Evolutionary conservation across 2,888 invertebrate species (phyloP).

Genomic region (Melieria picta): DNA sequence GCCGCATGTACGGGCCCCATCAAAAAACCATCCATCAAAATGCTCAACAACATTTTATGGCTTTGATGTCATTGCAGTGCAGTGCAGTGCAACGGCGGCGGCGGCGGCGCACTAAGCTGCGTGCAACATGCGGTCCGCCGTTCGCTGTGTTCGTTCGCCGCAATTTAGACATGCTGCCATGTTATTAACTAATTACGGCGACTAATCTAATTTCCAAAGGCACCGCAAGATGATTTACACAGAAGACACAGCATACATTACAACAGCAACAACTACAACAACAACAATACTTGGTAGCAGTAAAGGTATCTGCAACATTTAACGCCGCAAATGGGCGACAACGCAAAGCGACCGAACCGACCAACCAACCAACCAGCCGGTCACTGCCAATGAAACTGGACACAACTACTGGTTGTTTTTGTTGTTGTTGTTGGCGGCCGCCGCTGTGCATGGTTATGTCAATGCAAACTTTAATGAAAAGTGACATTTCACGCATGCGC

Average conservation of each 20-base stretch:
- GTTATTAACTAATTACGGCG: constrained; percentile 65
- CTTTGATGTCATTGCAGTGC: constrained; percentile 42
- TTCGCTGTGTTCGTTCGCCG: constrained; percentile 27
- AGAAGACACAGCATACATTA: constrained; percentile 49
- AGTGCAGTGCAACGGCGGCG: neutral
- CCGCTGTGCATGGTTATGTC: constrained; percentile 38
- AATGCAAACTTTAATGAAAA: constrained; percentile 58
- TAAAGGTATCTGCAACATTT: neutral
- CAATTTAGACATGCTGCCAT: constrained; percentile 55
- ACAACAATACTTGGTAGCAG: neutral
- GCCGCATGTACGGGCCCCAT: constrained; percentile 47
- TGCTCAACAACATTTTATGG: constrained; percentile 45
- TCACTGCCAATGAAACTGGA: too few species aligned
- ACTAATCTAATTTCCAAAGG: constrained; percentile 59
- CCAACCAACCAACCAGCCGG: too few species aligned
- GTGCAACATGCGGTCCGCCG: neutral
- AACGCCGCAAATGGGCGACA: too few species aligned
- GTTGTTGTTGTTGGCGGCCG: constrained; percentile 1
- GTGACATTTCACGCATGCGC: constrained; percentile 63
- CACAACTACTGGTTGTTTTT: neutral
- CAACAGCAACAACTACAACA: constrained; percentile 38
- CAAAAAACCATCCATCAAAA: constrained; percentile 62
- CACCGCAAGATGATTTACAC: constrained; percentile 41
- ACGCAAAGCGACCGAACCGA: too few species aligned
- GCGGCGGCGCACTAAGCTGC: neutral